Base-by-base conservation (phyloP, 1,140 invertebrate species). In the Tetramorium alpestre region DNA sequence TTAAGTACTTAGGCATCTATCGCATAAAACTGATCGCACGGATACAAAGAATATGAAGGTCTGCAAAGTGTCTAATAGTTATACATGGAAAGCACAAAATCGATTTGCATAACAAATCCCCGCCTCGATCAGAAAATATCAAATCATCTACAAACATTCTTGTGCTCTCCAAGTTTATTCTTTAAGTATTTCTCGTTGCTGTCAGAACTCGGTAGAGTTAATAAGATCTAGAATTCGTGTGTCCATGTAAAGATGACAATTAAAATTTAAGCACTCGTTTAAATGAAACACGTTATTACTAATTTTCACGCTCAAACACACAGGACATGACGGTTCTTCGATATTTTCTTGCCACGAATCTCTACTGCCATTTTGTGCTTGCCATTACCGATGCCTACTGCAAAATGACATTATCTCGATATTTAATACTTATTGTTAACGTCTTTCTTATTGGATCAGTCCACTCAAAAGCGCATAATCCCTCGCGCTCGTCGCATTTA, bases 341-440 rank as follows among this genome's bases (percentile, higher is more conserved):
- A 86, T 89, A 78, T 84, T 64, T 77, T 75, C n/a, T 60, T 44
- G 25, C 18, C 18, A 65, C 28, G 16, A 89, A 28, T 73, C 47
- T 70, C 33, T 75, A 90, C 89, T 90, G 89, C 88, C 88, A 72
- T 87, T 69, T 56, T 44, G 82, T 87, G 62, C 88, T 89, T 84
- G 67, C 70, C 76, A 82, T 64, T 78, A 72, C 2, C 38, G 44
- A 82, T 62, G 62, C 13, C n/a, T 33, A 60, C 11, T 62, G 33
- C 25, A 25, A 60, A 62, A 47, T 78, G 69, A n/a, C 49, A 82
- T 84, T 87, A 28, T 89, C 58, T 86, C 76, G 58, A 81, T 44
- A 67, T 70, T 77, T 60, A 75, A 64, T 44, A 70, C 28, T 44
- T 84, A 13, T 86, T 62, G 54, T 73, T 60, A 87, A 28, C 22